Evolutionary conservation across 1,140 invertebrate genomes (phyloP).

Genomic region (Eueides isabella): DNA sequence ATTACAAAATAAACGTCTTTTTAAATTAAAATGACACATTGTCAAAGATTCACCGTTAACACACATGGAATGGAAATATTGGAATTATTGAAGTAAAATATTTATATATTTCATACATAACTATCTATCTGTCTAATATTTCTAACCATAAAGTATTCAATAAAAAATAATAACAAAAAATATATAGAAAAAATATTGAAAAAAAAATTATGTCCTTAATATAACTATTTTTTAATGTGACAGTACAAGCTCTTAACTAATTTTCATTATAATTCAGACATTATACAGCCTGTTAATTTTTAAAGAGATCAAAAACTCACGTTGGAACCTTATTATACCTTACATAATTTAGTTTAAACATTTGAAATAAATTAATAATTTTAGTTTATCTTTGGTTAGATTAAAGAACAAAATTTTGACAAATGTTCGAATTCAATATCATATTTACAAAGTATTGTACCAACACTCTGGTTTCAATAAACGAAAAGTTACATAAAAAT

Average conservation of each 20-base stretch:
- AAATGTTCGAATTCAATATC: not conserved
- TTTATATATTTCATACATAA: not conserved
- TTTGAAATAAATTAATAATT: slow-evolving; percentile 11
- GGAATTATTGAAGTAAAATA: not conserved
- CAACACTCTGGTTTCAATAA: not conserved
- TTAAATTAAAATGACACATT: not conserved
- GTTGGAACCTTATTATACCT: slow-evolving; percentile 11
- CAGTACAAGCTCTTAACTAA: slow-evolving; percentile 5
- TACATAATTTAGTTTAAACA: slow-evolving; percentile 9
- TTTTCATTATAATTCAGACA: slow-evolving; percentile 8
- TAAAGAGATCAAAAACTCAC: slow-evolving; percentile 41
- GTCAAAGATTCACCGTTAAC: not conserved
- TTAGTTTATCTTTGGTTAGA: slow-evolving; percentile 17
- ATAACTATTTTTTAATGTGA: not conserved
- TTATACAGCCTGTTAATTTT: slow-evolving; percentile 22
- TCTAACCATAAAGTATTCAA: not conserved
- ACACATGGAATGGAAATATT: not conserved
- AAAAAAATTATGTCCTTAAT: not conserved
- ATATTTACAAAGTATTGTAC: slow-evolving; percentile 8
- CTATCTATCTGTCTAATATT: not conserved
- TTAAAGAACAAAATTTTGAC: not conserved
- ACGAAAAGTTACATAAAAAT: not conserved
- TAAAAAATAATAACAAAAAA: slow-evolving; percentile 12
- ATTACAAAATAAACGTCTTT: not conserved
- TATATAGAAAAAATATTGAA: not conserved